Evolutionary conservation across 2,797 vertebrate genomes (phyloP), one percentile per base, ranked within the genome.

Genomic region (Betta splendens): DNA sequence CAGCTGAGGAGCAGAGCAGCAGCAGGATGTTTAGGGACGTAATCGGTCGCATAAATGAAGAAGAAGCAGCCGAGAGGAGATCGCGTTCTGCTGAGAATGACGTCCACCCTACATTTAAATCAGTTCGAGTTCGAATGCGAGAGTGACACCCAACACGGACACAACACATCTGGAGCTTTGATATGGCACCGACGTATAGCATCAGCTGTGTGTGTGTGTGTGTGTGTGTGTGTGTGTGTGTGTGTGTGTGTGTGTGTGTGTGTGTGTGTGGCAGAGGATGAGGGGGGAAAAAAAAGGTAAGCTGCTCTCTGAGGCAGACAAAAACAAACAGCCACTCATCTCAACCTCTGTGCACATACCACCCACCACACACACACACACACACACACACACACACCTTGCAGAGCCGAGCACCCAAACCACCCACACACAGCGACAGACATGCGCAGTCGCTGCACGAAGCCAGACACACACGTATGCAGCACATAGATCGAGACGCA

Each of bases 261-360:
- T 72, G 46, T 39, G 43, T 29, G 37, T 29, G 1, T 58, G 68
- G 57, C 16, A 45, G 63, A 26, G 47, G 6, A 28, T 13, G 2
- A 5, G 12, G 15, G n/a, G 9, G 9, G 26, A 10, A 2, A 35
- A 48, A 23, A 59, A 56, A 69, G 56, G 64, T 68, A 55, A 59
- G 63, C 56, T 5, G 31, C 58, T 75, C 56, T 74, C 44, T 42
- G 71, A 83, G 81, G 79, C 84, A 89, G 81, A 89, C 82, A 69
- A 87, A 90, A 89, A 90, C 89, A 90, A 90, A 89, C 84, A 88
- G 64, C 65, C 72, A 77, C 83, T 85, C 81, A 81, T 85, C 73
- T 74, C 79, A 77, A 78, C 78, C 79, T 83, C 80, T 78, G 73
- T 67, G 72, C 79, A 83, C 74, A 80, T 57, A 75, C 77, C 79